Conservation (phyloP, 37 sponge, comb jelly and placozoan genomes). For the Bolinopsis microptera region DNA sequence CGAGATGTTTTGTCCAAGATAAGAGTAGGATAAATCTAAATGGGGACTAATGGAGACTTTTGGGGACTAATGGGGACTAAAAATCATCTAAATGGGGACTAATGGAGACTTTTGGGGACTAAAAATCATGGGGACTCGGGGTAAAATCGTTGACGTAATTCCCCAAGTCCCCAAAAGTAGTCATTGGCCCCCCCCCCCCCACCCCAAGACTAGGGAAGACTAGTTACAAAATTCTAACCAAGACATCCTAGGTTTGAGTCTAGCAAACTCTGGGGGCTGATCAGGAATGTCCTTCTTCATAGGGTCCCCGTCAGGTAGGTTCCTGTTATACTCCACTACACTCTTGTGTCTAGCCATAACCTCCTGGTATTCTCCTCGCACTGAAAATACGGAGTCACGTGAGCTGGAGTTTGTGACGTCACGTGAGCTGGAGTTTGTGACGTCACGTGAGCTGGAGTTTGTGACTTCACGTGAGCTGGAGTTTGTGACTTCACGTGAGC, state of each 20-base stretch:
- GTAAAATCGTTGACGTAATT: no score
- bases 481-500: no score
- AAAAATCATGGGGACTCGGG: no score
- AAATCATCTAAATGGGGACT: no score
- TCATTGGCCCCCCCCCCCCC: no score
- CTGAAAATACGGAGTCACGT: not conserved
- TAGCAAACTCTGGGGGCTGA: not conserved
- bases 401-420: not conserved
- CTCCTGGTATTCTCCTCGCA: conserved; percentile 33
- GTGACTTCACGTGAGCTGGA: not conserved
- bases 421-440: not conserved
- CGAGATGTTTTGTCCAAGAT: no score
- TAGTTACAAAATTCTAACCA: not conserved
- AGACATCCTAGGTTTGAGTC: conserved; percentile 3
- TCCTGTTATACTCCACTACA: conserved; percentile 6
- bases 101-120: no score
- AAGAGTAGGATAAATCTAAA: no score
- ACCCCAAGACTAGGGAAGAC: no score
- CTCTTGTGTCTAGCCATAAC: conserved; percentile 33
- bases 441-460: not conserved
- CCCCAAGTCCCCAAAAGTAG: no score
- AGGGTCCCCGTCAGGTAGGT: conserved; percentile 40
- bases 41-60: no score
- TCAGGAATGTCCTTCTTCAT: conserved; percentile 28
- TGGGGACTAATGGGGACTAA: no score